A percentile compares a stretch with the other conserved stretches of the same genome.
Evolutionary conservation across 92 coral and sea anemone species (phyloP).

Genomic region (Micromussa lordhowensis): DNA sequence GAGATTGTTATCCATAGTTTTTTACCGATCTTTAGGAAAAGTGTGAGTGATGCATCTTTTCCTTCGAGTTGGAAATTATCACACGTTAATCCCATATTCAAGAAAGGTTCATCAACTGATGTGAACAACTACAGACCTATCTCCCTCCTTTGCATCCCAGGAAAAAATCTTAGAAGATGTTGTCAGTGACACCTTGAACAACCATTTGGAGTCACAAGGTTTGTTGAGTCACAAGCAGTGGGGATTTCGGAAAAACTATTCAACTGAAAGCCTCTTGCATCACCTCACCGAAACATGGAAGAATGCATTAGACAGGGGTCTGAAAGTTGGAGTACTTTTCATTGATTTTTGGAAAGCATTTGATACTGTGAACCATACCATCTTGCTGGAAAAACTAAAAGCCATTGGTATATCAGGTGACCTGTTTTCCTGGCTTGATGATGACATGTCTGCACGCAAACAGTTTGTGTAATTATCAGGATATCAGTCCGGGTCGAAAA

Average conservation of each 20-base stretch:
- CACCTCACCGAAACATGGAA: slow-evolving; percentile 54
- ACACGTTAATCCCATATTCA: no score
- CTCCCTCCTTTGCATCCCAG: no score
- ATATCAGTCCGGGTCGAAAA: slow-evolving; percentile 23
- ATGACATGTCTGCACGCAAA: slow-evolving; percentile 15
- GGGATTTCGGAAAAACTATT: slow-evolving; percentile 51
- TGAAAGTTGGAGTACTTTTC: slow-evolving; percentile 30
- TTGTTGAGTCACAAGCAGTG: slow-evolving; percentile 35
- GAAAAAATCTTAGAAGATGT: no score
- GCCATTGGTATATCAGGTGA: slow-evolving; percentile 22
- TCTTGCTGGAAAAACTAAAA: slow-evolving; percentile 38
- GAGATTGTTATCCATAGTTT: no score
- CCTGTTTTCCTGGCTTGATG: slow-evolving; percentile 20
- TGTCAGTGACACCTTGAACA: no score
- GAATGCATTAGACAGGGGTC: slow-evolving; percentile 26
- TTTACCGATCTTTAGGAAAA: no score
- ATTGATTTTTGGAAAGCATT: neutral
- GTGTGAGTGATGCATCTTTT: no score
- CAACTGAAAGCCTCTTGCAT: slow-evolving; percentile 40
- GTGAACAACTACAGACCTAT: no score
- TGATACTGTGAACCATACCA: neutral
- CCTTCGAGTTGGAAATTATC: no score
- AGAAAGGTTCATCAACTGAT: no score
- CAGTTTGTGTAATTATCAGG: slow-evolving; percentile 36
- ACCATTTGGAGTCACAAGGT: no score